phyloP scores from a whole-genome alignment of 2,797 vertebrate species.

The Acrocephalus scirpaceus region DNA sequence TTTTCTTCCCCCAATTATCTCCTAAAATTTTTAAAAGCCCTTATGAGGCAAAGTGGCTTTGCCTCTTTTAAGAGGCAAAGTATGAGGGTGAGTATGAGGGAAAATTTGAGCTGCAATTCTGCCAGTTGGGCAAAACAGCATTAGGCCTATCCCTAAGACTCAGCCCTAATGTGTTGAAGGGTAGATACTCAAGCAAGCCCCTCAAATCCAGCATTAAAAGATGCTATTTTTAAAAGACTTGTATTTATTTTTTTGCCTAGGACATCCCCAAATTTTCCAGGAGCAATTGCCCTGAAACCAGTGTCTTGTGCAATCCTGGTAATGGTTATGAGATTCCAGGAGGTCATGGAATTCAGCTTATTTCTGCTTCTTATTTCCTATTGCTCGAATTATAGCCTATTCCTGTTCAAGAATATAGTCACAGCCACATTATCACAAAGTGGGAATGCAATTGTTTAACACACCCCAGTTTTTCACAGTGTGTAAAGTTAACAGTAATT shows the following conservation, averaged over 20 bases:
- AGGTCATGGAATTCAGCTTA: neutral
- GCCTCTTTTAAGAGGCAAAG: neutral
- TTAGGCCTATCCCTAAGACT: neutral
- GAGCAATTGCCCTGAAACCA: neutral
- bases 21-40: neutral
- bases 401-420: neutral
- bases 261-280: neutral
- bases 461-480: neutral
- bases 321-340: neutral
- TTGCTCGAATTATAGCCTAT: neutral
- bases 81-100: neutral
- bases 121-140: neutral
- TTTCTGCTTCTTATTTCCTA: neutral
- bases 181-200: neutral
- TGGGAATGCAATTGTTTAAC: neutral
- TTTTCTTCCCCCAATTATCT: neutral
- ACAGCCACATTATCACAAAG: neutral
- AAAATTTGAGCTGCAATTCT: neutral
- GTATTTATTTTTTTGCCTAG: neutral
- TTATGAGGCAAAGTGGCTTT: neutral
- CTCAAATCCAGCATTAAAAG: neutral
- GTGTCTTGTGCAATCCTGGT: neutral
- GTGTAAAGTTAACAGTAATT: neutral
- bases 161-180: neutral
- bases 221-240: accelerated